phyloP scores from a whole-genome alignment of 92 coral and sea anemone genomes.

The Isaurus tuberculatus region DNA sequence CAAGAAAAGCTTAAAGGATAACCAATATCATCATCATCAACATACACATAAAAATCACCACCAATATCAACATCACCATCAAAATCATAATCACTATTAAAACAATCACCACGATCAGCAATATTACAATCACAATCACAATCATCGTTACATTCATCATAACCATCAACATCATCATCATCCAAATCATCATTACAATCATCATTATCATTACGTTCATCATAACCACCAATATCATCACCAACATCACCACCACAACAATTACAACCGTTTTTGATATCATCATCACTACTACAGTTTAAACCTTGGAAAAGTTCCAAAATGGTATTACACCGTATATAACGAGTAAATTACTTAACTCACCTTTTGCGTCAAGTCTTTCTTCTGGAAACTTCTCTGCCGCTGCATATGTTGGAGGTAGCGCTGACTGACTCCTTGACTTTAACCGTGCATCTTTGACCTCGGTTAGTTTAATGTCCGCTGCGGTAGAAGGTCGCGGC shows the following conservation, averaged over 20 bases:
- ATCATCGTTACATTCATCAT: not conserved
- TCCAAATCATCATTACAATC: not conserved
- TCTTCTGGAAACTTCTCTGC: not conserved
- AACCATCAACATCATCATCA: not conserved
- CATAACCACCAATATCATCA: not conserved
- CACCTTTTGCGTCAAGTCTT: constrained; percentile 22
- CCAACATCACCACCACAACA: too few species aligned
- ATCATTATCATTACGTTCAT: not conserved
- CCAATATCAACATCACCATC: not conserved
- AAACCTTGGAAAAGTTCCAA: too few species aligned
- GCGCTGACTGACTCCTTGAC: constrained; percentile 35
- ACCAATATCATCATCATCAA: not conserved
- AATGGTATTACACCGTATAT: not conserved
- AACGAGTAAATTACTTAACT: not conserved
- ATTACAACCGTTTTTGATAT: too few species aligned
- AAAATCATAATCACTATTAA: not conserved
- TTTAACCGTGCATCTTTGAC: constrained; percentile 1
- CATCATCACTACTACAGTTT: too few species aligned
- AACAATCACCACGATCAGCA: not conserved
- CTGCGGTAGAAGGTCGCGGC: constrained; percentile 36
- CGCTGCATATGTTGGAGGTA: not conserved
- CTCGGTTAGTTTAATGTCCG: constrained; percentile 1
- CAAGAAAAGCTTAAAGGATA: too few species aligned
- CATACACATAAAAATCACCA: not conserved
- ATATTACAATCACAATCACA: not conserved